phyloP scores from a whole-genome alignment of 2,888 invertebrate genomes.

The Metallyticus violacea region DNA sequence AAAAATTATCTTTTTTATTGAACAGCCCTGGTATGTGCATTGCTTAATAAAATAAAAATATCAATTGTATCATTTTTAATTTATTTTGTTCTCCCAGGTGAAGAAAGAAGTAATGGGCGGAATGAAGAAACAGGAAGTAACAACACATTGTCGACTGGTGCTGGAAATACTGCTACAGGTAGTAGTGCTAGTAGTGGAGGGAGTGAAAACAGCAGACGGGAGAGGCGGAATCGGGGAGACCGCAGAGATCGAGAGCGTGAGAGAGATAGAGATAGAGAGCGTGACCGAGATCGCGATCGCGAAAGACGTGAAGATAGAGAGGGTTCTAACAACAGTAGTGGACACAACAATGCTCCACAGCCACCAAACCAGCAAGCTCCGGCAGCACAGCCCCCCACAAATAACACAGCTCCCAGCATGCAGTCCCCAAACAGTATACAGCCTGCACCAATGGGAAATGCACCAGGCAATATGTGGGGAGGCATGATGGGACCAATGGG shows the following conservation, averaged over 20 bases:
- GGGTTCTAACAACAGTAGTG: constrained; percentile 26
- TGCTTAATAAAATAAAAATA: too few relatives aligned
- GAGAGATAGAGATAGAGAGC: constrained; percentile 35
- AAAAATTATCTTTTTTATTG: too few relatives aligned
- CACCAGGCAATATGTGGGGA: constrained; percentile 35
- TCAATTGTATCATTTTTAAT: too few relatives aligned
- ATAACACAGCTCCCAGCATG: not conserved
- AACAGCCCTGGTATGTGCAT: too few relatives aligned
- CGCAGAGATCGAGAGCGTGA: constrained; percentile 37
- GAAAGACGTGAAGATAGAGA: constrained; percentile 32
- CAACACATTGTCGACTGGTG: not conserved
- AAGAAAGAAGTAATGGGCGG: constrained; percentile 20
- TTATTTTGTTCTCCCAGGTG: constrained; percentile 13
- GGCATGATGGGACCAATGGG: constrained; percentile 42
- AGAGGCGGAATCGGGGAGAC: constrained; percentile 34
- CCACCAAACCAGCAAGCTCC: not conserved
- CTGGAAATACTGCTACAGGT: not conserved
- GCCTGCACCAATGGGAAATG: constrained; percentile 14
- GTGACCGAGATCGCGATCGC: constrained; percentile 35
- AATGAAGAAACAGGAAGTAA: constrained; percentile 16
- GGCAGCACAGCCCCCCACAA: not conserved
- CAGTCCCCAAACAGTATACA: constrained; percentile 13
- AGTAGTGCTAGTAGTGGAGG: not conserved
- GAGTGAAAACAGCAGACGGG: constrained; percentile 25
- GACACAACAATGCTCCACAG: constrained; percentile 20